Base-by-base conservation (phyloP, 2,113 vertebrate species). In the Theropithecus gelada region DNA sequence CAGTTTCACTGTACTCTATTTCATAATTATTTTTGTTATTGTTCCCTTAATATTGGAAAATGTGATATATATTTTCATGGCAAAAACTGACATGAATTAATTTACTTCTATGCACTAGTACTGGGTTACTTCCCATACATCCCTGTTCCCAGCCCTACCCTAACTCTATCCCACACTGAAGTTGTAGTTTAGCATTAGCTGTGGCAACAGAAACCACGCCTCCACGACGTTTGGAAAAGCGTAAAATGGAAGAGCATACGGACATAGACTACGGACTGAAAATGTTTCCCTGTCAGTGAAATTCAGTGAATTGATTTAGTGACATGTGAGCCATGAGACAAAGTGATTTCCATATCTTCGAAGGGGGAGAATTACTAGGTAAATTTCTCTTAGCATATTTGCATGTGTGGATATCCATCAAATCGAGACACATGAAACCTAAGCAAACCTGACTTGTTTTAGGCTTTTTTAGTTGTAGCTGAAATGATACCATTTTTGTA, bases 1-100 rank as follows among this genome's bases (percentile, higher is more conserved):
- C n/a, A 78, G 66, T 32, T 59, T 94, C 57, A 94, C 11, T 86
- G 72, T 85, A 17, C 85, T 50, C 12, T 38, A 50, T 30, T 50
- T 30, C 9, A 87, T 5, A 17, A 22, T 64, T 20, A 35, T 30
- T 78, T 93, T 89, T 70, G 8, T 79, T 55, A 84, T 17, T 27
- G n/a, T 40, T 68, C n/a, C 52, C 80, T 81, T 43, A 59, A 88
- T 45, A 32, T 32, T 88, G 45, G 13, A 59, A 86, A 82, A 66
- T 82, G 32, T 66, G 59, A 66, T 38, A 61, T 40, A 38, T 18
- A 48, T 83, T 87, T 55, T 76, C 22, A 27, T 20, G 52, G 38
- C 35, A 45, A 78, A 88, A 78, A 35, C 45, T 81, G 52, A 57
- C 30, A 50, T 11, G 18, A 17, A 45, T 75, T 61, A 45, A 64